A percentile compares a stretch with the other conserved stretches of the same genome.
phyloP scores from a whole-genome alignment of 2,113 vertebrate genomes.

The Gadus chalcogrammus region DNA sequence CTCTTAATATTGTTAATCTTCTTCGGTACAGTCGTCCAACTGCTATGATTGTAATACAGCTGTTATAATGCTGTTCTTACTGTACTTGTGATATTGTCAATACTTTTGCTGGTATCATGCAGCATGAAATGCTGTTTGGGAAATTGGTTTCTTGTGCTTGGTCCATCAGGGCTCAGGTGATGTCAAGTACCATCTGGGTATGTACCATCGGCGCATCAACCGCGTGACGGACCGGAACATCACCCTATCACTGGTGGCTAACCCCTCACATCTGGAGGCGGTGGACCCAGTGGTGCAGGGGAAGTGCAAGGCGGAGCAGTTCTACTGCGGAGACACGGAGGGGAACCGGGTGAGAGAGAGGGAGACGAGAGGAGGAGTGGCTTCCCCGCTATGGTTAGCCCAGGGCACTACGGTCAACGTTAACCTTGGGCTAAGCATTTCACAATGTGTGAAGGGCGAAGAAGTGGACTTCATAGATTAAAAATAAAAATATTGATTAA shows the following conservation, averaged over 20 bases:
- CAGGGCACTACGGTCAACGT: no score
- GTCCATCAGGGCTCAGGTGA: constrained; percentile 87
- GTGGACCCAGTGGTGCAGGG: constrained; percentile 95
- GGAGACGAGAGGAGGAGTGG: neutral
- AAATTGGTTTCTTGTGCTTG: neutral
- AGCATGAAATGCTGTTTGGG: no score
- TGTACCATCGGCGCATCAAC: constrained; percentile 97
- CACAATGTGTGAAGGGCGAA: no score
- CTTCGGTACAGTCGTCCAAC: no score
- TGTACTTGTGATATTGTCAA: neutral
- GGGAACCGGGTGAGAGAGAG: constrained; percentile 83
- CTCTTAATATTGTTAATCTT: neutral
- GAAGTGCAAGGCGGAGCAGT: constrained; percentile 97
- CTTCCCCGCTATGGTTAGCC: no score
- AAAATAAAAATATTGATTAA: no score
- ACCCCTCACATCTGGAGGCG: constrained; percentile 95
- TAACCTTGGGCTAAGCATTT: no score
- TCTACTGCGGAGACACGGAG: constrained; percentile 93
- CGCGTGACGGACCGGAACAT: constrained; percentile 92
- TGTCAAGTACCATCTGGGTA: constrained; percentile 96
- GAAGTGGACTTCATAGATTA: no score
- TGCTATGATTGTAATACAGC: no score
- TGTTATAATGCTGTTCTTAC: neutral
- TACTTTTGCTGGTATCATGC: neutral
- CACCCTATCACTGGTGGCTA: constrained; percentile 92